These are phyloP conservation scores for Bothrops jararaca DNA, from an alignment of 2,113 vertebrate genomes.

Conservation along the genomic window DNA sequence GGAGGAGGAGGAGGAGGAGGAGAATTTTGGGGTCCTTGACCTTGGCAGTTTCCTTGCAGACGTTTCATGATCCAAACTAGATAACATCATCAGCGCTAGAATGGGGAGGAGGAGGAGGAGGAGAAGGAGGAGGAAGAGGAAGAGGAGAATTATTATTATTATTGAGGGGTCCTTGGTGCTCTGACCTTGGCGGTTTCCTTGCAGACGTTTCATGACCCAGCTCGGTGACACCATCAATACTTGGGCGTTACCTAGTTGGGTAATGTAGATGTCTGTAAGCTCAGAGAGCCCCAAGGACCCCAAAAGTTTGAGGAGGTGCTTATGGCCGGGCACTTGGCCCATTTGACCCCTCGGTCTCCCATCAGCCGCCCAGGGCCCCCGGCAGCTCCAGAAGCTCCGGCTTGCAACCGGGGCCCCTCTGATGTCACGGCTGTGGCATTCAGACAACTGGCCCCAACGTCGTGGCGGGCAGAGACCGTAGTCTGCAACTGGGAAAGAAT, in stretches of 20 bases:
- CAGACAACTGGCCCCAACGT: slow-evolving; percentile 41
- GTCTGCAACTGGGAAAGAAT: slow-evolving; percentile 83
- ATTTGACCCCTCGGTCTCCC: not conserved
- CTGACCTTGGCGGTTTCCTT: too few relatives aligned
- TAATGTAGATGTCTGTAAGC: not conserved
- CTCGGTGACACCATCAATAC: too few relatives aligned
- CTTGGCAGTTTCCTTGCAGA: too few relatives aligned
- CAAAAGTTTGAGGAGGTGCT: not conserved
- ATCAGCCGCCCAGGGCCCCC: not conserved
- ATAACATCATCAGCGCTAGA: too few relatives aligned
- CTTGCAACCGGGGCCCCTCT: slow-evolving; percentile 16
- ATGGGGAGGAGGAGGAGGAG: too few relatives aligned
- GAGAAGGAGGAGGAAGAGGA: too few relatives aligned
- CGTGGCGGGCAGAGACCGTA: slow-evolving; percentile 65
- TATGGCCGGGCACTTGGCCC: not conserved
- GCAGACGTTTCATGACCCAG: too few relatives aligned
- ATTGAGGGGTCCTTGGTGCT: too few relatives aligned
- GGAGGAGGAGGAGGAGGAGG: too few relatives aligned
- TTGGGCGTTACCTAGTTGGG: not conserved
- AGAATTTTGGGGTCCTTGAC: too few relatives aligned
- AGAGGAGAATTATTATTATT: too few relatives aligned
- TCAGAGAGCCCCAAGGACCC: not conserved
- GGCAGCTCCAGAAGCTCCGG: rapidly evolving
- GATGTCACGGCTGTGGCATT: slow-evolving; percentile 50
- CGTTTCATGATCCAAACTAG: too few relatives aligned